Evolutionary conservation across 1,140 invertebrate species (phyloP).

Genomic region (Heliconius congener): DNA sequence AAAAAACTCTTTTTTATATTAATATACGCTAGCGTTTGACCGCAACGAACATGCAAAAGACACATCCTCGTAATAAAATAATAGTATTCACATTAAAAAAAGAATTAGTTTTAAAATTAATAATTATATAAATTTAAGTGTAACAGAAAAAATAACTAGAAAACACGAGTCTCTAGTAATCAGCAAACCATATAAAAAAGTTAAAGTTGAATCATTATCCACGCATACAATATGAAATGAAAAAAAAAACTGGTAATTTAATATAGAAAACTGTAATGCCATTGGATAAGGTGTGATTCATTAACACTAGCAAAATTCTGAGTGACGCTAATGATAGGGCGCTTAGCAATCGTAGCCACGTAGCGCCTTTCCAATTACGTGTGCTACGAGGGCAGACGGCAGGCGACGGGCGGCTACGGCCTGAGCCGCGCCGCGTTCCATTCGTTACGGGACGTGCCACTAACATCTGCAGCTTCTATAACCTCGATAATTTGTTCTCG

Average conservation of each 20-base stretch:
- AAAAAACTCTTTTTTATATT: not conserved
- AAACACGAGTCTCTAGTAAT: too few relatives aligned
- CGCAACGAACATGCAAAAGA: too few relatives aligned
- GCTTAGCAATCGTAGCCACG: slow-evolving; percentile 68
- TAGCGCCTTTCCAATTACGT: slow-evolving; percentile 74
- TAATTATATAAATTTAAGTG: not conserved
- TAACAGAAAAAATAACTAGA: too few relatives aligned
- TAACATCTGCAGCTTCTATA: slow-evolving; percentile 64
- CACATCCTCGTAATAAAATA: too few relatives aligned
- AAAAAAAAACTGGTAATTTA: not conserved
- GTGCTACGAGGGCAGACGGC: slow-evolving; percentile 42
- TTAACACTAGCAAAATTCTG: slow-evolving; percentile 55
- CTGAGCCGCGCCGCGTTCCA: slow-evolving; percentile 56
- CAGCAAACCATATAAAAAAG: too few relatives aligned
- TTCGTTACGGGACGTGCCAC: slow-evolving; percentile 73
- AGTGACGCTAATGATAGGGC: slow-evolving; percentile 78
- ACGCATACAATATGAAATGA: not conserved
- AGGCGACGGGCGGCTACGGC: slow-evolving; percentile 46
- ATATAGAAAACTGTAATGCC: not conserved
- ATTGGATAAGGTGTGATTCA: slow-evolving; percentile 27
- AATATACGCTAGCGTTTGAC: too few relatives aligned
- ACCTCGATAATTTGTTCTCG: slow-evolving; percentile 59
- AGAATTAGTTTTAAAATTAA: not conserved
- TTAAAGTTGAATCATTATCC: not conserved
- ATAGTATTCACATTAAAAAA: too few relatives aligned